Evolutionary conservation across 2,797 vertebrate species (phyloP).

Genomic region (Poliocrania exsul): DNA sequence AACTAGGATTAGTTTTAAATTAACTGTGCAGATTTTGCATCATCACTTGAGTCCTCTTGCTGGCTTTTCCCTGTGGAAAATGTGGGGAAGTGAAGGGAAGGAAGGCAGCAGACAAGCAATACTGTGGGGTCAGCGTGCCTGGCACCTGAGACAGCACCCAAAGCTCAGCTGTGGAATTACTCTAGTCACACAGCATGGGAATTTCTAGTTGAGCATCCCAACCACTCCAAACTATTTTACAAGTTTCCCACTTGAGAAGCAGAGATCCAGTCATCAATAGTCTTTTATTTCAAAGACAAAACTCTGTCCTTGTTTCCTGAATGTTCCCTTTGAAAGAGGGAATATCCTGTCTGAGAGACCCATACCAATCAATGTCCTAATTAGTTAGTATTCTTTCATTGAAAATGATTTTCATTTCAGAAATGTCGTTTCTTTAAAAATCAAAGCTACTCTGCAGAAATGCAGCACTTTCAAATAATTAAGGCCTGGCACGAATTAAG

Average conservation of each 20-base stretch:
- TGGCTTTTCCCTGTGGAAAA: slow-evolving; percentile 28
- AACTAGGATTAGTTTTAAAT: background rate
- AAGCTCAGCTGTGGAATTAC: slow-evolving; percentile 33
- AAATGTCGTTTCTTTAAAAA: slow-evolving; percentile 39
- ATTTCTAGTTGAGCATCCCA: background rate
- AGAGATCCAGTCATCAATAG: background rate
- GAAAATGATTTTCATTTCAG: slow-evolving; percentile 27
- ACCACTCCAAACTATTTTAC: background rate
- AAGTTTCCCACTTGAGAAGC: background rate
- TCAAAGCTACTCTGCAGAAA: slow-evolving; percentile 28
- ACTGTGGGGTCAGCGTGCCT: background rate
- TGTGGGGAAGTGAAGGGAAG: background rate
- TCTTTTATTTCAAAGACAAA: background rate
- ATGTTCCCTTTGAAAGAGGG: background rate
- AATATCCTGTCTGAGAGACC: slow-evolving; percentile 2
- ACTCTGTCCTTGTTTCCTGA: slow-evolving; percentile 16
- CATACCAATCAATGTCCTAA: background rate
- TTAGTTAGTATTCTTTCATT: background rate
- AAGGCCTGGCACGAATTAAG: background rate
- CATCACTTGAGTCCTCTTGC: background rate
- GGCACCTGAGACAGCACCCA: background rate
- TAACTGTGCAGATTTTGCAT: background rate
- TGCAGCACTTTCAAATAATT: slow-evolving; percentile 6
- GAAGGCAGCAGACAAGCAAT: background rate
- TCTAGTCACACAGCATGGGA: background rate